Evolutionary conservation across 2,113 vertebrate genomes (phyloP).

Genomic region (Sorex fumeus): DNA sequence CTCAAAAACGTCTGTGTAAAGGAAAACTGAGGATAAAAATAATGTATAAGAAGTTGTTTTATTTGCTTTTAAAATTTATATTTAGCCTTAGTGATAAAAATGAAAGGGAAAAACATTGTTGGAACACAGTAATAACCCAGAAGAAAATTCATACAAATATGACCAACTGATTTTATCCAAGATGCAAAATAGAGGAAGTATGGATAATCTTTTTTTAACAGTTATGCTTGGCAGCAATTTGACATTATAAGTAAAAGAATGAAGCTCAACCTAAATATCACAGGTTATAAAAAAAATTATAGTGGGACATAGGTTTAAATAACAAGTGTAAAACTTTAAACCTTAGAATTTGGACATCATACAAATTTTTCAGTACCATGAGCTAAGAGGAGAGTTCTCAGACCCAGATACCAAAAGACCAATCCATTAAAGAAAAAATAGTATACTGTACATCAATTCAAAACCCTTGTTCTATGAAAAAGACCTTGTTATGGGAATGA

Average conservation of each 20-base stretch:
- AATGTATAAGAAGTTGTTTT: neutral
- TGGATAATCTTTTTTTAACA: slow-evolving; percentile 15
- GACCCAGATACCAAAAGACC: slow-evolving; percentile 13
- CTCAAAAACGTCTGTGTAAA: slow-evolving; percentile 43
- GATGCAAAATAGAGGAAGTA: slow-evolving; percentile 5
- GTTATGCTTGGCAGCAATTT: slow-evolving; percentile 5
- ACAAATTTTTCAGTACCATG: neutral
- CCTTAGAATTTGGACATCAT: slow-evolving; percentile 1
- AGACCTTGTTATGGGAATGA: neutral
- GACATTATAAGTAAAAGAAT: neutral
- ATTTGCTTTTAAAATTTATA: slow-evolving; percentile 11
- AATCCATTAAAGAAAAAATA: neutral
- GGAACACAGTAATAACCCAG: slow-evolving; percentile 26
- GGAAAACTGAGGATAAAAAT: slow-evolving; percentile 33
- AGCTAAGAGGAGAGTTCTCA: slow-evolving; percentile 29
- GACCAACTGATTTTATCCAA: slow-evolving; percentile 44
- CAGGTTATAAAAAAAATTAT: slow-evolving; percentile 26
- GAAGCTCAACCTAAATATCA: slow-evolving; percentile 41
- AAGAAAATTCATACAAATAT: slow-evolving; percentile 16
- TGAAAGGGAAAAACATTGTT: no score
- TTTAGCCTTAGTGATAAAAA: no score
- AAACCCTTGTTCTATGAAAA: slow-evolving; percentile 39
- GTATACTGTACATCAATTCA: neutral
- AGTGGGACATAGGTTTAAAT: slow-evolving; percentile 34
- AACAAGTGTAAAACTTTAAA: slow-evolving; percentile 15